Percentiles rank a stretch among this genome's conserved stretches.
Evolutionary conservation across 1,140 invertebrate species (phyloP).

Genomic region (Aleiodes sp.): DNA sequence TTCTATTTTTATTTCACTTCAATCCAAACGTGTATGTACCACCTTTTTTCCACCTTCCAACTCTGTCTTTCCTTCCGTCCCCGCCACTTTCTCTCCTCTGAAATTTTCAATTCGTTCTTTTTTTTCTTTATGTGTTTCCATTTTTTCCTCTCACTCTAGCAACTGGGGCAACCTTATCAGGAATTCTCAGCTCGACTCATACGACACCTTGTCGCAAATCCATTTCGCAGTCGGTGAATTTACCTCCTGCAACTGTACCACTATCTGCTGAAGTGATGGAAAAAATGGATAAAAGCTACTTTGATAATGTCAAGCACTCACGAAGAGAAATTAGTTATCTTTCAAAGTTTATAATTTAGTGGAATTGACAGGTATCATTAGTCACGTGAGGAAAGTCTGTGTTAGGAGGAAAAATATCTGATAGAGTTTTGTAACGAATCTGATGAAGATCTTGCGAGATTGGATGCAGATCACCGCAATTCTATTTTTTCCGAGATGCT

Average conservation of each 20-base stretch:
- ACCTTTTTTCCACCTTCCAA: not conserved
- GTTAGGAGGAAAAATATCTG: no score
- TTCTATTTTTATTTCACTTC: not conserved
- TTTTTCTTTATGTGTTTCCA: constrained; percentile 13
- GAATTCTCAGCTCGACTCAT: constrained; percentile 51
- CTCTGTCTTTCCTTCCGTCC: not conserved
- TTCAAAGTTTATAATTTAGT: no score
- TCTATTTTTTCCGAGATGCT: no score
- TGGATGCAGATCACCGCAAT: no score
- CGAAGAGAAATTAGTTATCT: no score
- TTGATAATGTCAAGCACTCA: no score
- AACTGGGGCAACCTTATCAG: constrained; percentile 48
- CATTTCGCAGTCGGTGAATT: constrained; percentile 57
- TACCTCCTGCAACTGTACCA: not conserved
- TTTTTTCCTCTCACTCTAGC: constrained; percentile 24
- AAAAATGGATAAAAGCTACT: no score
- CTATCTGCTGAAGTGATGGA: not conserved
- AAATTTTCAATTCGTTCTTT: constrained; percentile 27
- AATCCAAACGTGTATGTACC: not conserved
- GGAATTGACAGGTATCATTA: no score
- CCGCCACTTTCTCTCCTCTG: constrained; percentile 9
- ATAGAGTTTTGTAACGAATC: no score
- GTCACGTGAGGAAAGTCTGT: no score
- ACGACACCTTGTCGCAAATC: constrained; percentile 62
- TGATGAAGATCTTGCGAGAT: no score